Percentiles rank a stretch among this genome's conserved stretches.
phyloP scores from a whole-genome alignment of 37 sponge, comb jelly and placozoan genomes.

The Diacarnus erythraeanus region DNA sequence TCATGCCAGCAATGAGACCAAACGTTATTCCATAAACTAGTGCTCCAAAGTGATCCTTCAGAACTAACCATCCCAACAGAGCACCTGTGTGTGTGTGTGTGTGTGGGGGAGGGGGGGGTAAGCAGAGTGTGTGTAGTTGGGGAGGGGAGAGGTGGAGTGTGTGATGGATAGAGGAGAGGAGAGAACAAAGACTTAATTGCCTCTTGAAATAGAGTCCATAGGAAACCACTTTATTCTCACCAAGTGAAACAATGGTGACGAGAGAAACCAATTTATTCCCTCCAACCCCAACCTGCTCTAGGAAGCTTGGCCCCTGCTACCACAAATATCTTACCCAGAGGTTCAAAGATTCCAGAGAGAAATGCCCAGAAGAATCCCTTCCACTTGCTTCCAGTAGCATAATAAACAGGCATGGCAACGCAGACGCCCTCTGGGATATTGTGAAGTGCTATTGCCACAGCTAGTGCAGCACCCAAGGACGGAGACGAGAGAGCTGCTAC shows the following conservation, averaged over 20 bases:
- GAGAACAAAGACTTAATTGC: too few relatives aligned
- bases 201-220: neutral
- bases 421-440: constrained; percentile 77
- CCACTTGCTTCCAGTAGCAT: constrained; percentile 65
- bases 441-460: constrained; percentile 71
- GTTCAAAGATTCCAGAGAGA: constrained; percentile 69
- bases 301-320: too few relatives aligned
- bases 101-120: too few relatives aligned
- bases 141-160: neutral
- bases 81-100: too few relatives aligned
- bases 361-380: constrained; percentile 71
- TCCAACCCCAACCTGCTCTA: neutral
- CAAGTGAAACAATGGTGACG: neutral
- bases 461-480: constrained; percentile 61
- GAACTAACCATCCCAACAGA: constrained; percentile 51
- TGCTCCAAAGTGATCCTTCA: constrained; percentile 59
- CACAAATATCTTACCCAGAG: constrained; percentile 62
- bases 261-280: neutral
- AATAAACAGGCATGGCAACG: constrained; percentile 79
- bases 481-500: constrained; percentile 64
- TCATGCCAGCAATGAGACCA: constrained; percentile 76
- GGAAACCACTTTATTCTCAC: neutral
- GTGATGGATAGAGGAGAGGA: neutral
- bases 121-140: too few relatives aligned
- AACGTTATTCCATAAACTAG: constrained; percentile 60